Evolutionary conservation across 2,113 vertebrate species (phyloP).

Genomic region (Cyanoramphus novaezelandiae): DNA sequence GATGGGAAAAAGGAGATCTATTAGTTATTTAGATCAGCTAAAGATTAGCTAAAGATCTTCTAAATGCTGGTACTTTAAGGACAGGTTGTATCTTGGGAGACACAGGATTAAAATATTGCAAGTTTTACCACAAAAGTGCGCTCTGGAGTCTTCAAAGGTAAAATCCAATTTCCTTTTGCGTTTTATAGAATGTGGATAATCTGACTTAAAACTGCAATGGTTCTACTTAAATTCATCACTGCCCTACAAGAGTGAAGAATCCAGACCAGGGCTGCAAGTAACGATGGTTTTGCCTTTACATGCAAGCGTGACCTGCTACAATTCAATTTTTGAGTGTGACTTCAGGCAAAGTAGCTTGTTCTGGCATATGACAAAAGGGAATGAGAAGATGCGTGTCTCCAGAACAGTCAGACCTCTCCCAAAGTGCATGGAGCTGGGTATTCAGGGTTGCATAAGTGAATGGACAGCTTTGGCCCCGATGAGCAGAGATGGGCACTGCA

Average conservation of each 20-base stretch:
- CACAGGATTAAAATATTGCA: neutral
- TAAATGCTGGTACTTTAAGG: neutral
- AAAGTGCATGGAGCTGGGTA: neutral
- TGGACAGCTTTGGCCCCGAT: neutral
- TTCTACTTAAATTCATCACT: neutral
- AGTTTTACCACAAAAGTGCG: neutral
- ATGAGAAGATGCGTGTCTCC: fast-evolving
- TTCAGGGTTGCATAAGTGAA: neutral
- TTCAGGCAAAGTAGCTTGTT: neutral
- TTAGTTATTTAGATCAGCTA: neutral
- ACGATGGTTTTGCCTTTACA: neutral
- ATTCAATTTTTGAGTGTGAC: neutral
- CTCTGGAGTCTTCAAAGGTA: slow-evolving; percentile 6
- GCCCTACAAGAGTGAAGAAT: neutral
- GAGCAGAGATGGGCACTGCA: fast-evolving
- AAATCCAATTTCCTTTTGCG: neutral
- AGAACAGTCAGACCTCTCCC: neutral
- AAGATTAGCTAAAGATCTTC: neutral
- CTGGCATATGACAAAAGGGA: neutral
- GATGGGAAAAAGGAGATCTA: neutral
- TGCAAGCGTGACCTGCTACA: neutral
- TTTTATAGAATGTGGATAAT: neutral
- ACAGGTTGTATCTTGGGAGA: neutral
- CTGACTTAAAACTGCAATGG: neutral
- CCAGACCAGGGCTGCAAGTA: fast-evolving